phyloP scores from a whole-genome alignment of 2,888 invertebrate genomes.

The Osmoderma eremita region DNA sequence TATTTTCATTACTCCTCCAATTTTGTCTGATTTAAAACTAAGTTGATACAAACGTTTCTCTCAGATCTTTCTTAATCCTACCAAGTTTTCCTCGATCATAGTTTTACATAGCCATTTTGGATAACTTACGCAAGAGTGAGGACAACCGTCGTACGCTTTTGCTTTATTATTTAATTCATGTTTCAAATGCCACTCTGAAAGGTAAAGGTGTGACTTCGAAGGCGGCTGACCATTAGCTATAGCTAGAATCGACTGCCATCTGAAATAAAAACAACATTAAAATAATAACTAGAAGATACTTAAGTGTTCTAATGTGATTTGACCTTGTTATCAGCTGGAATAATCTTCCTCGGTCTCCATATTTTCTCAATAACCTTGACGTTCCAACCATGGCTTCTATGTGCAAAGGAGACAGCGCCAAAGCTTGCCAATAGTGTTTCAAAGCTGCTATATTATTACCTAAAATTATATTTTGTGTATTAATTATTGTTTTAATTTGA shows the following conservation, averaged over 20 bases:
- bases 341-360: conserved; percentile 73
- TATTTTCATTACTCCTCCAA: no score
- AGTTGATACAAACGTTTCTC: no score
- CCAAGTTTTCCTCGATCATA: no score
- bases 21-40: no score
- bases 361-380: conserved; percentile 69
- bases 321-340: conserved; percentile 75
- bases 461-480: conserved; percentile 50
- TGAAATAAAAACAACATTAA: conserved; percentile 53
- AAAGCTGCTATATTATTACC: conserved; percentile 67
- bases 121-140: conserved; percentile 50
- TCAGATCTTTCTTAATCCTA: no score
- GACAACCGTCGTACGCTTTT: conserved; percentile 59
- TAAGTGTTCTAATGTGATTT: conserved; percentile 34
- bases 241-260: conserved; percentile 67
- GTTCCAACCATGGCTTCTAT: conserved; percentile 70
- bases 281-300: not conserved
- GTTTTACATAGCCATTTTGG: not conserved
- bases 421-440: conserved; percentile 68
- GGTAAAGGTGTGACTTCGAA: conserved; percentile 65
- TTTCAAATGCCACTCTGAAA: conserved; percentile 68
- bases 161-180: conserved; percentile 63
- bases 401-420: conserved; percentile 67
- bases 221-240: conserved; percentile 61
- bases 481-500: no score